phyloP scores from a whole-genome alignment of 2,797 vertebrate genomes.

The Taenioides sp. region DNA sequence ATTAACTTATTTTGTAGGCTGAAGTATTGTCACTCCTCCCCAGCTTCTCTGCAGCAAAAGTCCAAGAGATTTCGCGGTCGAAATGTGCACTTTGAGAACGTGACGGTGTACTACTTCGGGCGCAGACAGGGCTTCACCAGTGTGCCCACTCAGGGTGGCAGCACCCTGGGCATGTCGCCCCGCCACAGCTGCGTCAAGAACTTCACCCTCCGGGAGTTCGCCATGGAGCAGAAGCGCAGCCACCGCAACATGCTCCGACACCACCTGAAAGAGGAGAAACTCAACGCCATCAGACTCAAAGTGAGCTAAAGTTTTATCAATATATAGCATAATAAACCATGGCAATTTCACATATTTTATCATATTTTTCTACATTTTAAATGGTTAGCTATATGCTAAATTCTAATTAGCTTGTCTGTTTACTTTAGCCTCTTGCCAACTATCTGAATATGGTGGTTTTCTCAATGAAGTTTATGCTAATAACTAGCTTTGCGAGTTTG shows the following conservation, averaged over 20 bases:
- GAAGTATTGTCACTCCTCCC: not conserved
- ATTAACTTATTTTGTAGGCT: not conserved
- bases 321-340: too few relatives aligned
- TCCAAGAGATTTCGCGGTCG: conserved; percentile 86
- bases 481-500: not conserved
- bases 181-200: conserved; percentile 87
- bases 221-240: conserved; percentile 87
- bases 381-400: too few relatives aligned
- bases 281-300: conserved; percentile 89
- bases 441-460: too few relatives aligned
- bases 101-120: conserved; percentile 94
- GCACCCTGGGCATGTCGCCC: conserved; percentile 91
- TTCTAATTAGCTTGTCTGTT: too few relatives aligned
- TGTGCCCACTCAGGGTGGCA: conserved; percentile 93
- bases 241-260: conserved; percentile 89
- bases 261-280: conserved; percentile 91
- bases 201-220: conserved; percentile 90
- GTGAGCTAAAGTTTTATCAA: conserved; percentile 72
- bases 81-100: conserved; percentile 91
- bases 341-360: not conserved
- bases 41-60: conserved; percentile 87
- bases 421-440: too few relatives aligned
- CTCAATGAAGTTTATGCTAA: not conserved
- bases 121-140: conserved; percentile 93
- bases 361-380: not conserved